These are phyloP conservation scores for Thyatira batis DNA, from an alignment of 2,888 invertebrate genomes.

Conservation along the genomic window DNA sequence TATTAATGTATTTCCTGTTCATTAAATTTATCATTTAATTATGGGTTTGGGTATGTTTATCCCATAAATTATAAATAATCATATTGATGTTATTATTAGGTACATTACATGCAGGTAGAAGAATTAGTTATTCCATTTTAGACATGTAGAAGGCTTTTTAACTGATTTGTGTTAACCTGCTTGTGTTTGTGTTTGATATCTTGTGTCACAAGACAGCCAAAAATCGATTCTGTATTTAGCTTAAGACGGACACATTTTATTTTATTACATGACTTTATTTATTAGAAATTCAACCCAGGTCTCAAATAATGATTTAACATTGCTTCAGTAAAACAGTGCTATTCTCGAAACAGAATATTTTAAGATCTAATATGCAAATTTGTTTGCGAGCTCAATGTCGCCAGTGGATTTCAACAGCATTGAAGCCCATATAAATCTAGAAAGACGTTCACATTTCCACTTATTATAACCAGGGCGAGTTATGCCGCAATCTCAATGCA, in stretches of 20 bases:
- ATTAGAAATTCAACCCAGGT: too few species aligned
- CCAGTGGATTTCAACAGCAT: constrained; percentile 11
- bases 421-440: constrained; percentile 28
- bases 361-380: neutral
- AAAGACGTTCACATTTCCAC: constrained; percentile 45
- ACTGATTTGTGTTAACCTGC: too few species aligned
- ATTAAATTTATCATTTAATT: neutral
- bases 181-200: too few species aligned
- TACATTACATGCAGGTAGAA: neutral
- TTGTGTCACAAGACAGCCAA: too few species aligned
- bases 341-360: neutral
- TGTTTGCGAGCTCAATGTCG: neutral
- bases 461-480: constrained; percentile 59
- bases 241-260: too few species aligned
- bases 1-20: neutral
- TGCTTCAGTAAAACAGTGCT: neutral
- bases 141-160: too few species aligned
- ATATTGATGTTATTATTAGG: neutral
- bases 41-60: neutral
- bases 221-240: too few species aligned
- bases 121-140: too few species aligned
- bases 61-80: neutral
- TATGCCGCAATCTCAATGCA: constrained; percentile 70
- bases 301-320: neutral
- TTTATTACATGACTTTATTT: too few species aligned